These are phyloP conservation scores for Drosophila lutescens DNA, from an alignment of 2,888 invertebrate genomes.

Conservation along the genomic window DNA sequence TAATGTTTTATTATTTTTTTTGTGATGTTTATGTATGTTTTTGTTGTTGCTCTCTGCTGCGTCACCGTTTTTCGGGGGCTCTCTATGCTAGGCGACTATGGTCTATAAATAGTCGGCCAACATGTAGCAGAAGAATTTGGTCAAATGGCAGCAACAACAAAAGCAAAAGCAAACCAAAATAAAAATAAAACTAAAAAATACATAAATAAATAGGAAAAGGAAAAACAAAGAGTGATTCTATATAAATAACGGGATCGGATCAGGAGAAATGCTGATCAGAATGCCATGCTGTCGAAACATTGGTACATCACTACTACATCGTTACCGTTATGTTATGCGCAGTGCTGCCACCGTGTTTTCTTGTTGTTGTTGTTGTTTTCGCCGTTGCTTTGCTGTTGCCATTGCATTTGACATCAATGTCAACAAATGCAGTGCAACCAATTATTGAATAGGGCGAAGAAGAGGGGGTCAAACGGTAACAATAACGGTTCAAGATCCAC, in stretches of 20 bases:
- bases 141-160: constrained; percentile 55
- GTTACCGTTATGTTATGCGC: constrained; percentile 67
- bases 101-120: constrained; percentile 67
- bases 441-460: constrained; percentile 28
- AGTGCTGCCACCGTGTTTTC: constrained; percentile 19
- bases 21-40: constrained; percentile 11
- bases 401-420: constrained; percentile 31
- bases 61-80: constrained; percentile 28
- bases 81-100: constrained; percentile 51
- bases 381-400: not conserved
- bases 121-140: constrained; percentile 62
- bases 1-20: constrained; percentile 27
- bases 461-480: not conserved
- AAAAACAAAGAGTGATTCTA: not conserved
- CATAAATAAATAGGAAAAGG: constrained; percentile 9
- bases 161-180: constrained; percentile 26
- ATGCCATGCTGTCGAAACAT: constrained; percentile 34
- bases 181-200: constrained; percentile 11
- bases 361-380: not conserved
- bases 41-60: constrained; percentile 17
- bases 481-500: constrained; percentile 2
- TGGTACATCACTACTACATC: constrained; percentile 15
- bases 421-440: constrained; percentile 15
- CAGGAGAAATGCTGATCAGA: constrained; percentile 31
- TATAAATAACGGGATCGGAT: constrained; percentile 24